Evolutionary conservation across 2,888 invertebrate species (phyloP).

Genomic region (Tetropium fuscum): DNA sequence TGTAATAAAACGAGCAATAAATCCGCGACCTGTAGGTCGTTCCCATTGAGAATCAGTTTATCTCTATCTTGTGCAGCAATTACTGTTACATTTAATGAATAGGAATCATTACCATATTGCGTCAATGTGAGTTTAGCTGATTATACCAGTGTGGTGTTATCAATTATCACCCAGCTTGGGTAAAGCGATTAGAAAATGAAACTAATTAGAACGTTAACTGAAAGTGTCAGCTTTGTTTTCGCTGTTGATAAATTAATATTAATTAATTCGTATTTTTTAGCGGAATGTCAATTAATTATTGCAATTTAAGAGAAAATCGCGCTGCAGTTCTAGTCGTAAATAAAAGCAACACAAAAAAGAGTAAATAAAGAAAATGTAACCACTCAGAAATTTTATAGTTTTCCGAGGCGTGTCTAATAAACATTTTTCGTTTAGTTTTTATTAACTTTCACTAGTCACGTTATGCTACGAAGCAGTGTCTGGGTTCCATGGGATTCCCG

Average conservation of each 20-base stretch:
- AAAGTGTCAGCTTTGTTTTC: slow-evolving; percentile 41
- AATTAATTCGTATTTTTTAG: slow-evolving; percentile 17
- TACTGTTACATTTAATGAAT: slow-evolving; percentile 57
- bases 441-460: too few relatives aligned
- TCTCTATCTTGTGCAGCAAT: slow-evolving; percentile 49
- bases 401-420: too few relatives aligned
- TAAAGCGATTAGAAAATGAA: slow-evolving; percentile 52
- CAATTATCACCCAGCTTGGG: slow-evolving; percentile 47
- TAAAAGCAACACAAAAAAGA: too few relatives aligned
- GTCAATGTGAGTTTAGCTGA: slow-evolving; percentile 45
- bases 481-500: too few relatives aligned
- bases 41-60: slow-evolving; percentile 46
- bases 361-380: too few relatives aligned
- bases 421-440: too few relatives aligned
- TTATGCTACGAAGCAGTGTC: too few relatives aligned
- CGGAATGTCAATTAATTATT: too few relatives aligned
- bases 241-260: slow-evolving; percentile 13
- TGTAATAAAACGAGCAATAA: slow-evolving; percentile 4
- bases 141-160: slow-evolving; percentile 44
- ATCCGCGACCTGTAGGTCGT: slow-evolving; percentile 27
- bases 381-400: too few relatives aligned
- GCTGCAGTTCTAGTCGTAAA: too few relatives aligned
- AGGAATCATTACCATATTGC: slow-evolving; percentile 57
- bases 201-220: slow-evolving; percentile 21
- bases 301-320: too few relatives aligned